Evolutionary conservation across 2,888 invertebrate genomes (phyloP).

Genomic region (Drosophila percnosoma): DNA sequence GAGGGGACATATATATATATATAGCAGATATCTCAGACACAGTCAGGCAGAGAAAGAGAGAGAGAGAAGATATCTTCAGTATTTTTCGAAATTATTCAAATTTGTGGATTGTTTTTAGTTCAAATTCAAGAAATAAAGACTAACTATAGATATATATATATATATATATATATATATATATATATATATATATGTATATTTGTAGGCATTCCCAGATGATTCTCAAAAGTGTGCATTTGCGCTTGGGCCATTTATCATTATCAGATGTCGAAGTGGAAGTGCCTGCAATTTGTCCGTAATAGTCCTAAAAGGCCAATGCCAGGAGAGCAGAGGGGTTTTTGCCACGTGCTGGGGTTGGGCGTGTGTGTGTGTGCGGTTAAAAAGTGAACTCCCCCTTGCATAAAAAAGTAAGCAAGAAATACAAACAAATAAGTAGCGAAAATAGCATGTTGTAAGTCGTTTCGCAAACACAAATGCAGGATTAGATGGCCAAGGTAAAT

Average conservation of each 20-base stretch:
- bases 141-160: too few species aligned
- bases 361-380: not conserved
- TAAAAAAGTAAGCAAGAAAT: constrained; percentile 1
- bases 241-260: constrained; percentile 40
- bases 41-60: too few species aligned
- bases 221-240: constrained; percentile 27
- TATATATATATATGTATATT: not conserved
- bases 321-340: not conserved
- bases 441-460: constrained; percentile 5
- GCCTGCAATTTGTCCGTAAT: constrained; percentile 36
- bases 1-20: too few species aligned
- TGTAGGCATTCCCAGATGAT: not conserved
- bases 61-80: too few species aligned
- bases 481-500: constrained; percentile 50
- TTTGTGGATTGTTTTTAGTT: not conserved
- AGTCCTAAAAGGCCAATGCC: constrained; percentile 20
- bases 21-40: too few species aligned
- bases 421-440: constrained; percentile 18
- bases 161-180: not conserved
- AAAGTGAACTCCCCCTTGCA: not conserved
- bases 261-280: constrained; percentile 33
- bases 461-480: constrained; percentile 9
- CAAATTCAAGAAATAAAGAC: not conserved
- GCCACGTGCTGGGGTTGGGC: not conserved
- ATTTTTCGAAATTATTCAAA: not conserved